phyloP scores from a whole-genome alignment of 2,113 vertebrate species.

The Corapipo altera region DNA sequence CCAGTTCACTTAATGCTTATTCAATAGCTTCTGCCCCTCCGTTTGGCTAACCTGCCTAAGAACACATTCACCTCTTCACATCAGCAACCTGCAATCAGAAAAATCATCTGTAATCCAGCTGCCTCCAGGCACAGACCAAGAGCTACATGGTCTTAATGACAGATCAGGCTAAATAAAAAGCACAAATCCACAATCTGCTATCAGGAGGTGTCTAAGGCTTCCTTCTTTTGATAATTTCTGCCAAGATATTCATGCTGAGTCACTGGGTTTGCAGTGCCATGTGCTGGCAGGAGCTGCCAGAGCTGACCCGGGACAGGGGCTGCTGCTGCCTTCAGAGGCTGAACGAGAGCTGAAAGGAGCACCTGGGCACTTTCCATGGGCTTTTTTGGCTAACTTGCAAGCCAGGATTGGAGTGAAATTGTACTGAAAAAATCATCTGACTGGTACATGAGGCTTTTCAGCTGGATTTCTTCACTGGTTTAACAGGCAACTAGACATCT shows the following conservation, averaged over 20 bases:
- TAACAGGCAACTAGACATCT: not conserved
- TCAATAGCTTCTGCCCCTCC: not conserved
- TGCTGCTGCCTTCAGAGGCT: rapidly evolving
- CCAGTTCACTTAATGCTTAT: not conserved
- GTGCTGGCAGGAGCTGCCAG: not conserved
- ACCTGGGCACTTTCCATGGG: not conserved
- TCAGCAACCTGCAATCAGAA: not conserved
- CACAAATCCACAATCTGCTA: not conserved
- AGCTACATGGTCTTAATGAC: not conserved
- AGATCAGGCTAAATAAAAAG: not conserved
- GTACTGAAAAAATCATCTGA: not conserved
- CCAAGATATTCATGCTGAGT: not conserved
- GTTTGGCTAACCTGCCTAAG: not conserved
- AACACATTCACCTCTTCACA: not conserved
- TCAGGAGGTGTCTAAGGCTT: not conserved
- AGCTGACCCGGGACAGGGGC: not conserved
- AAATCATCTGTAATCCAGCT: not conserved
- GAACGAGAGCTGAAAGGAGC: not conserved
- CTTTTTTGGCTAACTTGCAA: not conserved
- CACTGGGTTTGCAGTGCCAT: not conserved
- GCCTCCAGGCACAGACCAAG: not conserved
- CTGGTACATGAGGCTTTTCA: not conserved
- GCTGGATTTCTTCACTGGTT: not conserved
- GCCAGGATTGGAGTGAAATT: not conserved
- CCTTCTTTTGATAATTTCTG: not conserved